phyloP scores from a whole-genome alignment of 2,797 vertebrate genomes.

The Xiphophorus birchmanni region DNA sequence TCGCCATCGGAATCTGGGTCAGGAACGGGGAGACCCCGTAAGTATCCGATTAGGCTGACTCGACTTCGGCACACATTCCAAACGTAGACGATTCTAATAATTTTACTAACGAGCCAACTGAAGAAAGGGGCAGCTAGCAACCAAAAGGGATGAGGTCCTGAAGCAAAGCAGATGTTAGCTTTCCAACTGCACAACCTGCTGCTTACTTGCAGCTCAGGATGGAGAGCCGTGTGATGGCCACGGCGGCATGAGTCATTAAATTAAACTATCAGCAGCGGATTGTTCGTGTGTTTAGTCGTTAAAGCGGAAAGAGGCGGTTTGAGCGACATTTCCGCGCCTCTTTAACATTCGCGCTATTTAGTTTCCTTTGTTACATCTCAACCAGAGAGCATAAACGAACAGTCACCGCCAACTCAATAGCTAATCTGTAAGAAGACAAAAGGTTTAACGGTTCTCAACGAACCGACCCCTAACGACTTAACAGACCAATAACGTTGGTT shows the following conservation, averaged over 20 bases:
- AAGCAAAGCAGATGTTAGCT: constrained; percentile 43
- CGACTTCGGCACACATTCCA: constrained; percentile 1
- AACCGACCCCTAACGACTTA: background rate
- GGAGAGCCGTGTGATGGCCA: background rate
- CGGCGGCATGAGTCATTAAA: background rate
- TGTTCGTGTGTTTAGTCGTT: background rate
- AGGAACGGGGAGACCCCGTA: background rate
- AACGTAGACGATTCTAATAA: background rate
- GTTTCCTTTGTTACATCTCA: background rate
- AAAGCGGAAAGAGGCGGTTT: constrained; percentile 18
- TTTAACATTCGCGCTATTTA: constrained; percentile 6
- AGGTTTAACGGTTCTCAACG: background rate
- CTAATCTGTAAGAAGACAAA: background rate
- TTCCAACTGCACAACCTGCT: constrained; percentile 31
- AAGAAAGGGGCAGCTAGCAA: background rate
- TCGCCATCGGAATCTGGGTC: constrained; percentile 54
- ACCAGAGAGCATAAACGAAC: background rate
- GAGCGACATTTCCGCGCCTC: constrained; percentile 30
- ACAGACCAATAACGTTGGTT: background rate
- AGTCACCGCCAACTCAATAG: background rate
- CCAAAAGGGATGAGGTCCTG: background rate
- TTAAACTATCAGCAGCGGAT: background rate
- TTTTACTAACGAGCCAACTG: background rate
- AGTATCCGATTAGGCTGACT: constrained; percentile 5
- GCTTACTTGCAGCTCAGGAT: constrained; percentile 20